Evolutionary conservation across 2,888 invertebrate species (phyloP).

Genomic region (Thereva nobilitata): DNA sequence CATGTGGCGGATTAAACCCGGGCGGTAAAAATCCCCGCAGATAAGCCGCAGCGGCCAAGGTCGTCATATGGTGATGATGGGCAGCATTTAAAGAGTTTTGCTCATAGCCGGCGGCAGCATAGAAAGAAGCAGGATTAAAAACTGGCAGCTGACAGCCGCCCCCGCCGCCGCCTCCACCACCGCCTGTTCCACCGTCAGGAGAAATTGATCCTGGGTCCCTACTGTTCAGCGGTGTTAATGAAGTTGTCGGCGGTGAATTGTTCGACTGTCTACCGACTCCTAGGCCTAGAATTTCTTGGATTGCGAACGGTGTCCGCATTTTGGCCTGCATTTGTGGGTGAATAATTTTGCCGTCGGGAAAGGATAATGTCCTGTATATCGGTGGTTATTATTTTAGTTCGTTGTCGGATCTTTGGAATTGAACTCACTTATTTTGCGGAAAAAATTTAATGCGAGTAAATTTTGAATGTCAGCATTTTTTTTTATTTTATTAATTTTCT

Average conservation of each 20-base stretch:
- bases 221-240: conserved; percentile 21
- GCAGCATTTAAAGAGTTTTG: conserved; percentile 54
- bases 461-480: no score
- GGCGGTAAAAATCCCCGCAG: conserved; percentile 56
- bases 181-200: conserved; percentile 22
- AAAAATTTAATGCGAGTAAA: no score
- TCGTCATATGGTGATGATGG: conserved; percentile 58
- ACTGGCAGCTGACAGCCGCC: conserved; percentile 54
- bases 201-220: conserved; percentile 30
- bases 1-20: conserved; percentile 55
- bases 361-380: no score
- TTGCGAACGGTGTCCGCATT: conserved; percentile 58
- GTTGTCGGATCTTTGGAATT: no score
- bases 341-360: no score
- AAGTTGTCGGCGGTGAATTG: conserved; percentile 44
- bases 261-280: conserved; percentile 50
- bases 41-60: conserved; percentile 56
- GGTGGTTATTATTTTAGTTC: no score
- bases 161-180: conserved; percentile 3
- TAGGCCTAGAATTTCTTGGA: conserved; percentile 56
- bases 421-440: no score
- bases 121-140: conserved; percentile 57
- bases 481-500: no score
- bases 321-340: conserved; percentile 54
- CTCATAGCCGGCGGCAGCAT: conserved; percentile 56